phyloP scores from a whole-genome alignment of 30 jellyfish, hydroid and myxozoan genomes.

The Pelagia noctiluca region DNA sequence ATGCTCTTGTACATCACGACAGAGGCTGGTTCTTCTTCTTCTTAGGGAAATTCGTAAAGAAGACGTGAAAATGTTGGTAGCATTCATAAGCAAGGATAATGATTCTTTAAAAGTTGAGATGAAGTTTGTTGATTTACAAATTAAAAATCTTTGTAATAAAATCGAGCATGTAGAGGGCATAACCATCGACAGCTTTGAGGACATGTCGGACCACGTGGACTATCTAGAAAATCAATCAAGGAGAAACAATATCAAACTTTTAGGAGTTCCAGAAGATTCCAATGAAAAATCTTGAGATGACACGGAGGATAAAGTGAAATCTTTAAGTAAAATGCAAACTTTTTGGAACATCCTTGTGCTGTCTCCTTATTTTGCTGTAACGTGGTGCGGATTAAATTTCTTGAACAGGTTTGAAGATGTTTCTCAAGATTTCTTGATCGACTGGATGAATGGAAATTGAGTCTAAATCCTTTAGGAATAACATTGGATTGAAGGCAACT shows the following conservation, averaged over 20 bases:
- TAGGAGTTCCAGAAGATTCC: slow-evolving; percentile 63
- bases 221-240: slow-evolving; percentile 54
- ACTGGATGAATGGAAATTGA: too few relatives aligned
- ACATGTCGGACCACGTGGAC: slow-evolving; percentile 58
- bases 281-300: slow-evolving; percentile 67
- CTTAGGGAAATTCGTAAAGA: background rate
- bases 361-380: too few relatives aligned
- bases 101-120: slow-evolving; percentile 45
- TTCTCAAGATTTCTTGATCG: too few relatives aligned
- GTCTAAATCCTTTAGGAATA: too few relatives aligned
- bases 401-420: too few relatives aligned
- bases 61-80: slow-evolving; percentile 31
- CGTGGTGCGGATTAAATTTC: too few relatives aligned
- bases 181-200: slow-evolving; percentile 38
- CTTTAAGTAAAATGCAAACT: slow-evolving; percentile 27
- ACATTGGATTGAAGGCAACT: too few relatives aligned
- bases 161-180: slow-evolving; percentile 28
- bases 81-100: slow-evolving; percentile 65
- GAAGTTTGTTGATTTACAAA: slow-evolving; percentile 19
- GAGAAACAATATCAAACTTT: slow-evolving; percentile 38
- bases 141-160: slow-evolving; percentile 13
- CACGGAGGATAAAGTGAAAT: slow-evolving; percentile 44
- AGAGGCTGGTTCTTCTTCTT: too few relatives aligned
- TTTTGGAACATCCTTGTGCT: too few relatives aligned
- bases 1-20: too few relatives aligned